Evolutionary conservation across 1,140 invertebrate species (phyloP).

Genomic region (Sesamia nonagrioides): DNA sequence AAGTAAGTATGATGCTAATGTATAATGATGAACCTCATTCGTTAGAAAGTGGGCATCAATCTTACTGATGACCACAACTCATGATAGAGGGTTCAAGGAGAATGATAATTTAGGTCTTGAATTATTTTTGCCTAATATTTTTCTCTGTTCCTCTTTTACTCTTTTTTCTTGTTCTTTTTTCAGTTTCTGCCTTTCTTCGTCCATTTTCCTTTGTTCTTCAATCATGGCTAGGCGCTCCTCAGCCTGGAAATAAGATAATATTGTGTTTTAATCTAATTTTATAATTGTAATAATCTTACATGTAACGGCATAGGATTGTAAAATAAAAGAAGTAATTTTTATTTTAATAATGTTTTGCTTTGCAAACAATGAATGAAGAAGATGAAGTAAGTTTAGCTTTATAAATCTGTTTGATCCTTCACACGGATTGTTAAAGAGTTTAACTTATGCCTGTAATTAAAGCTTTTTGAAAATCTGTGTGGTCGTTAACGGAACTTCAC

Average conservation of each 20-base stretch:
- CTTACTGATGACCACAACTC: conserved; percentile 64
- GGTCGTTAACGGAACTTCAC: too few relatives aligned
- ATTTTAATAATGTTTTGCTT: too few relatives aligned
- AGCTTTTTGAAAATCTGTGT: too few relatives aligned
- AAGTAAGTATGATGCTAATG: conserved; percentile 15
- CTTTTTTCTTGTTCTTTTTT: conserved; percentile 97
- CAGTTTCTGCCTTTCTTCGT: conserved; percentile 97
- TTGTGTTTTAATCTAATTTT: neutral
- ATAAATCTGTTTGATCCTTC: too few relatives aligned
- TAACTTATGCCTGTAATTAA: too few relatives aligned
- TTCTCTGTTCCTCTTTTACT: conserved; percentile 98
- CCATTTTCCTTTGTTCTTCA: conserved; percentile 98
- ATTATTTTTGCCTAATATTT: conserved; percentile 98
- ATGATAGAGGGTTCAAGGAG: conserved; percentile 93
- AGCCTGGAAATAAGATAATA: conserved; percentile 89
- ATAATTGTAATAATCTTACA: neutral
- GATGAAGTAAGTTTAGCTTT: too few relatives aligned
- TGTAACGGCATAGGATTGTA: too few relatives aligned
- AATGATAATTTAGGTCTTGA: conserved; percentile 98
- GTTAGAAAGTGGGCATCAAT: neutral
- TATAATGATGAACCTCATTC: conserved; percentile 13
- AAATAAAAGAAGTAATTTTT: too few relatives aligned
- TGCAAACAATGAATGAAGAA: too few relatives aligned
- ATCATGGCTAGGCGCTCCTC: conserved; percentile 98
- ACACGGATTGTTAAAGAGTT: too few relatives aligned